Evolutionary conservation across 2,888 invertebrate genomes (phyloP).

Genomic region (Bimastos eiseni): DNA sequence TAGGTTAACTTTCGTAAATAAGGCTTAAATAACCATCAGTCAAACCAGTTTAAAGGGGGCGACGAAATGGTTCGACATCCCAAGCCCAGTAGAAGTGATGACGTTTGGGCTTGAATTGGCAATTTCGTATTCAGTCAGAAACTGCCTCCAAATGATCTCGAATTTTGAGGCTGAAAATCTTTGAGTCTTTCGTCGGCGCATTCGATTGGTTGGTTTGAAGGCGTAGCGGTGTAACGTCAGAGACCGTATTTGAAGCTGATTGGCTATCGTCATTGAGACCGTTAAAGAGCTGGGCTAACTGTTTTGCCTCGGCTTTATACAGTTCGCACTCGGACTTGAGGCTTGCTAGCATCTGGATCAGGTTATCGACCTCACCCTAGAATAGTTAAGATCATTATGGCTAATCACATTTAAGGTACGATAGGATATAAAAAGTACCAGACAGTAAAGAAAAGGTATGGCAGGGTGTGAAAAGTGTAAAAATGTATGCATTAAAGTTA

Average conservation of each 20-base stretch:
- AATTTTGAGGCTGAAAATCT: constrained; percentile 4
- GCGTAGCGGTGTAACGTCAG: background rate
- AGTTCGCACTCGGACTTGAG: constrained; percentile 40
- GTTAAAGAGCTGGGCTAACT: constrained; percentile 32
- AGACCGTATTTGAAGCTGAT: constrained; percentile 13
- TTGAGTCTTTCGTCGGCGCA: background rate
- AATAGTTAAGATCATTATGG: background rate
- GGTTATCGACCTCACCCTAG: constrained; percentile 42
- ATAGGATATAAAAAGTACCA: no score
- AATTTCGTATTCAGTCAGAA: background rate
- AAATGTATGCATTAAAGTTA: background rate
- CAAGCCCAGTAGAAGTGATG: background rate
- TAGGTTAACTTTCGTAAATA: no score
- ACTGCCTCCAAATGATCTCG: background rate
- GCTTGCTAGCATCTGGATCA: constrained; percentile 41
- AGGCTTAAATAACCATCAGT: no score
- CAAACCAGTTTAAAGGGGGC: background rate
- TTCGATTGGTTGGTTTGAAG: background rate
- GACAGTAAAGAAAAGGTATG: no score
- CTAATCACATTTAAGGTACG: no score
- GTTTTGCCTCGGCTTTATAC: constrained; percentile 39
- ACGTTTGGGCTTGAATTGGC: no score
- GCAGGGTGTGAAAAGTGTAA: no score
- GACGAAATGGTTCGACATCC: background rate
- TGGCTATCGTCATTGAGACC: background rate